Base-by-base conservation (phyloP, 2,113 vertebrate genomes). In the Ptilorrhoa leucosticta region DNA sequence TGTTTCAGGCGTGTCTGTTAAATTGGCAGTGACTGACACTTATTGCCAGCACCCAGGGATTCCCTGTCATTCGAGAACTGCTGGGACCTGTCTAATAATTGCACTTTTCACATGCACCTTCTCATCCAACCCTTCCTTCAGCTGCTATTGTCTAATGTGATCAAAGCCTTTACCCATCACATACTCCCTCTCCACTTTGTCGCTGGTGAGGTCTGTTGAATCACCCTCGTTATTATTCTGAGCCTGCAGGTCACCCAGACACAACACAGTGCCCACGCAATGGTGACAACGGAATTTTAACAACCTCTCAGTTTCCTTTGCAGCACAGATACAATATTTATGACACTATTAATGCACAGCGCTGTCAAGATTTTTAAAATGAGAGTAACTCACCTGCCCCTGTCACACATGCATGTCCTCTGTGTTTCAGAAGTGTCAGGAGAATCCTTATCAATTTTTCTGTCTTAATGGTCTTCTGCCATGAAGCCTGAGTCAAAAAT, bases 251-350 rank as follows among this genome's bases (percentile, higher is more conserved):
- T 97, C 93, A 92, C 81, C 51, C 82, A 94, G 86, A 89, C 86
- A 89, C 76, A 93, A 82, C 76, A 86, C n/a, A 51, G 83, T 90
- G 92, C 81, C 85, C 91, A 89, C 84, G 73, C 81, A 92, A 71
- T 39, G 30, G 88, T 94, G 79, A 94, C 93, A 96, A 91, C 92
- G 93, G 93, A 92, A 94, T 94, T 94, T 69, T 92, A 95, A 94
- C 93, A 90, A 90, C 83, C 93, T 80, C 90, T 95, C 86, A 9
- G 75, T 78, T 95, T 94, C 64, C 56, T 95, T 90, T 92, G 92
- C 92, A 83, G 82, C 54, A n/a, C 56, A 83, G 79, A 94, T 96
- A 78, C 88, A 96, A 94, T 96, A 95, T 97, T 97, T 96, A 96
- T 97, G 90, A 87, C 79, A 66, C 90, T 93, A 70, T 93, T 94